phyloP scores from a whole-genome alignment of 1,140 invertebrate genomes.

The Scylla paramamosain region DNA sequence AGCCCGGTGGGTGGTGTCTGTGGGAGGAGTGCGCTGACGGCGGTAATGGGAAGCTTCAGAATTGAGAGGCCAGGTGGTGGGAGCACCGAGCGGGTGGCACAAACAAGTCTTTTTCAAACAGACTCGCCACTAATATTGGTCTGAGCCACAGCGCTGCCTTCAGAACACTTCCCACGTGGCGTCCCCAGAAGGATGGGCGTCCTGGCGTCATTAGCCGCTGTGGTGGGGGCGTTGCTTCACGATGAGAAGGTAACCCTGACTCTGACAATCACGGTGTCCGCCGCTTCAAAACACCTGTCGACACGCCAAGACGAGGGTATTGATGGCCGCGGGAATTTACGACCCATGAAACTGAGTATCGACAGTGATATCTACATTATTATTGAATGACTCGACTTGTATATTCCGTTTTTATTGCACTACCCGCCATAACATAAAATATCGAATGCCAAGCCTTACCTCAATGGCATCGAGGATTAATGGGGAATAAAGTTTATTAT shows the following conservation, averaged over 20 bases:
- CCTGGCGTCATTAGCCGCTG: neutral
- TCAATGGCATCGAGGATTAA: conserved; percentile 46
- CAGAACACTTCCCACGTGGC: neutral
- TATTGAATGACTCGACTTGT: conserved; percentile 50
- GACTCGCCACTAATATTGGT: conserved; percentile 17
- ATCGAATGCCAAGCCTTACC: conserved; percentile 45
- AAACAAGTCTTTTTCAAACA: conserved; percentile 44
- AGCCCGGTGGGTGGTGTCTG: neutral
- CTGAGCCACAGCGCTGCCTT: neutral
- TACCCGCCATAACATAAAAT: conserved; percentile 40
- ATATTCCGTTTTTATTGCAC: conserved; percentile 23
- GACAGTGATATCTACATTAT: conserved; percentile 41
- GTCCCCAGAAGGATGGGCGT: neutral
- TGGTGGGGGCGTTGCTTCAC: neutral
- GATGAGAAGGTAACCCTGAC: neutral
- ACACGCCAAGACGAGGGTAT: conserved; percentile 38
- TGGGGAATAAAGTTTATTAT: conserved; percentile 52
- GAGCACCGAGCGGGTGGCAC: neutral
- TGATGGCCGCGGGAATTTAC: neutral
- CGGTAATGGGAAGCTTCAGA: conserved; percentile 7
- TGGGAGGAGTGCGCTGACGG: conserved; percentile 16
- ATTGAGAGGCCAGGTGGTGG: conserved; percentile 22
- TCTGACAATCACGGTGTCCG: neutral
- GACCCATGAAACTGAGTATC: conserved; percentile 7
- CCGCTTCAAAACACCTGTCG: neutral